Conservation (phyloP, 2,113 vertebrate genomes). For the Dicrurus megarhynchus region DNA sequence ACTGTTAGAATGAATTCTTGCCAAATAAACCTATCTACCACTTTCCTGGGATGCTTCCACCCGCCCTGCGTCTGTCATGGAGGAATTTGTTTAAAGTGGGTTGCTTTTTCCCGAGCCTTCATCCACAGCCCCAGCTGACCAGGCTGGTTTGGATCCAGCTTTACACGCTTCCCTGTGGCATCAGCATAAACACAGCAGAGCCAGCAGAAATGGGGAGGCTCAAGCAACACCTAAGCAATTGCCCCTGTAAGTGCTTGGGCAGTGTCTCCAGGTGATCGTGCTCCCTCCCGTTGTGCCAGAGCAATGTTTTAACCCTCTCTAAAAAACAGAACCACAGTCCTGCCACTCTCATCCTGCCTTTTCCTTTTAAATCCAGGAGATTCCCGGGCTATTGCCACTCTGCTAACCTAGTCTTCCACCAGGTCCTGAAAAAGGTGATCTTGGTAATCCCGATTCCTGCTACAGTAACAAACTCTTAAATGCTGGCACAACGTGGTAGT, state of each 20-base stretch:
- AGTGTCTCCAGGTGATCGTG: not conserved
- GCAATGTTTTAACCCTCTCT: not conserved
- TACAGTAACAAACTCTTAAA: not conserved
- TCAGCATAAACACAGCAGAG: accelerated
- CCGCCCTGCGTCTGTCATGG: not conserved
- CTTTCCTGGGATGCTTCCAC: not conserved
- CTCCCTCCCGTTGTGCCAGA: not conserved
- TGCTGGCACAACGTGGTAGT: not conserved
- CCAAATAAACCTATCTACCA: not conserved
- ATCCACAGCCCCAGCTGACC: not conserved
- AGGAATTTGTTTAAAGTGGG: not conserved
- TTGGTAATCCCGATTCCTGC: not conserved
- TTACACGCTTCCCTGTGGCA: not conserved
- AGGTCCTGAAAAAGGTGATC: not conserved
- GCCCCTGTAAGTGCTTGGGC: accelerated
- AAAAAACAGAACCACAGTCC: not conserved
- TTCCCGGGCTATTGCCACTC: not conserved
- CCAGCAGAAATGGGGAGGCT: not conserved
- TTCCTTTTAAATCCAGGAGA: not conserved
- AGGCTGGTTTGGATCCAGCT: not conserved
- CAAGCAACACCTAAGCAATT: not conserved
- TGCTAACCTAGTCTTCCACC: not conserved
- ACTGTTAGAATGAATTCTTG: not conserved
- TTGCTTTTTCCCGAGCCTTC: not conserved
- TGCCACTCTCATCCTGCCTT: not conserved